Percentiles rank a stretch among this genome's conserved stretches.
Evolutionary conservation across 2,113 vertebrate species (phyloP).

Genomic region (Collichthys lucidus): DNA sequence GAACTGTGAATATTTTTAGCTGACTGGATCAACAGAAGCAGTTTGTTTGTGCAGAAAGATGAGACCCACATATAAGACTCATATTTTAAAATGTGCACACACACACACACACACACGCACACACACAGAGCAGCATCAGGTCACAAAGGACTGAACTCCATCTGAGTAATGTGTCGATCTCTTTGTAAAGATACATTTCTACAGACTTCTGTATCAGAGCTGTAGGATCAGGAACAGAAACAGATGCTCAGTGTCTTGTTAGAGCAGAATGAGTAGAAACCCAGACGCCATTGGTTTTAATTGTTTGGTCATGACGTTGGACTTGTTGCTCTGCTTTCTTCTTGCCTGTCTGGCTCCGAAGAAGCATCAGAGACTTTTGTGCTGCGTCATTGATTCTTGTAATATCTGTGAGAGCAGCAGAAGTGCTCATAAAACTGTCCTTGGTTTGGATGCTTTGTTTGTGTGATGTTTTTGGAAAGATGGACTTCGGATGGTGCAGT

Average conservation of each 20-base stretch:
- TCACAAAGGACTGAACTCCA: background rate
- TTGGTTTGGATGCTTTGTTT: background rate
- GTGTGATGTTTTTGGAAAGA: background rate
- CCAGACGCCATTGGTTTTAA: background rate
- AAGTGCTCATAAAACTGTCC: background rate
- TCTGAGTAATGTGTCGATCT: background rate
- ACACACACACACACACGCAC: background rate
- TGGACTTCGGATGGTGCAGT: background rate
- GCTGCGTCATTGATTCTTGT: background rate
- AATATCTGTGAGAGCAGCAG: background rate
- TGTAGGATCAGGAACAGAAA: no score
- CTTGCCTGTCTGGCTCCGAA: background rate
- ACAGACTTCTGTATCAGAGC: no score
- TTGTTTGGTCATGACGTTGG: background rate
- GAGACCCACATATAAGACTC: background rate
- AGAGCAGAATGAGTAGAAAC: background rate
- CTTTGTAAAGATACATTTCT: no score
- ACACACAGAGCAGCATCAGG: background rate
- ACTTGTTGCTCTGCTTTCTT: background rate
- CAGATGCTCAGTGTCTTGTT: conserved; percentile 1
- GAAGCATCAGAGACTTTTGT: background rate
- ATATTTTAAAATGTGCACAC: background rate
- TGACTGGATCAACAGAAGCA: background rate
- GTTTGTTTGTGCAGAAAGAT: background rate
- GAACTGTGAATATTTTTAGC: conserved; percentile 29